Evolutionary conservation across 2,113 vertebrate species (phyloP).

Genomic region (Leptodactylus fuscus): DNA sequence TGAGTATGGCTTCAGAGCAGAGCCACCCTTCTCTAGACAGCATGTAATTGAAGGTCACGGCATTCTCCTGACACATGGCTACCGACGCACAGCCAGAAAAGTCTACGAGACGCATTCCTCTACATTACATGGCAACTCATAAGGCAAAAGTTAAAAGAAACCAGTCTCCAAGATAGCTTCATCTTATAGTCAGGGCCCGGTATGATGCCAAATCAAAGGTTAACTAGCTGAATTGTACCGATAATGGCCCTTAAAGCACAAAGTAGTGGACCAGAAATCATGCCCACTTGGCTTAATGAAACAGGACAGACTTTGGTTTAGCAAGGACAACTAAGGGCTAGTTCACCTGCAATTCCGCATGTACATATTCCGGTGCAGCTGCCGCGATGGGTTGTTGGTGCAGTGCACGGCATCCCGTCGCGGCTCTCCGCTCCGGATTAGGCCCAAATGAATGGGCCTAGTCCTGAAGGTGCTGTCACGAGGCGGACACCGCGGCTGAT

Average conservation of each 20-base stretch:
- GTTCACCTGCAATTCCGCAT: too few species aligned
- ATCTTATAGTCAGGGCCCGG: not conserved
- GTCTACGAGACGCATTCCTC: not conserved
- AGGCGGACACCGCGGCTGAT: too few species aligned
- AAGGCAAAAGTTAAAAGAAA: not conserved
- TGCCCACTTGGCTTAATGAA: too few species aligned
- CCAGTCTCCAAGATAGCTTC: not conserved
- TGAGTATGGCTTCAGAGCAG: not conserved
- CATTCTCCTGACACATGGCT: not conserved
- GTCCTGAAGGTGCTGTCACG: too few species aligned
- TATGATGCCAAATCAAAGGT: not conserved
- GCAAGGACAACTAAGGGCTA: too few species aligned
- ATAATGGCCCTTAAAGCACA: not conserved
- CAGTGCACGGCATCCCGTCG: too few species aligned
- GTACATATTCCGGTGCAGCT: too few species aligned
- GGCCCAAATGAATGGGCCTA: too few species aligned
- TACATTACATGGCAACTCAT: not conserved
- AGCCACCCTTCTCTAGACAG: conserved; percentile 27
- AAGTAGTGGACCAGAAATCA: too few species aligned
- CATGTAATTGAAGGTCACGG: not conserved
- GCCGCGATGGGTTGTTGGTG: too few species aligned
- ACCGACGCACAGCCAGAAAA: not conserved
- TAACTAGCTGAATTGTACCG: not conserved
- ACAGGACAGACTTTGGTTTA: too few species aligned
- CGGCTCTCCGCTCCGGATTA: too few species aligned